Evolutionary conservation across 2,113 vertebrate genomes (phyloP), one percentile per base, ranked within the genome.

Genomic region (Barbus barbus): DNA sequence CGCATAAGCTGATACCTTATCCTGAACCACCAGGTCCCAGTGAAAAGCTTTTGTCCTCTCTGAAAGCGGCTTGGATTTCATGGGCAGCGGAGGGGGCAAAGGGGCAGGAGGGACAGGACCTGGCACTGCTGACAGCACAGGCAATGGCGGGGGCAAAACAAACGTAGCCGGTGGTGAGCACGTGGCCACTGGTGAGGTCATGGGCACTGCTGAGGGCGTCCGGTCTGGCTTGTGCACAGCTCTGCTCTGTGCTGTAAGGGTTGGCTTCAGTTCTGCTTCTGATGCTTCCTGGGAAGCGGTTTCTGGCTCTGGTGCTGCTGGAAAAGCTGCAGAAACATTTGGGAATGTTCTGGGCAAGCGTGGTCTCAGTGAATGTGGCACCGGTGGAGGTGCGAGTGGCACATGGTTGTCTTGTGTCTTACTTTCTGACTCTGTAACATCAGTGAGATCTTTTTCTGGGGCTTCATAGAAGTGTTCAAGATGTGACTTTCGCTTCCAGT

Each of bases 11-110:
- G 16, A 85, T 87, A 94, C 94, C 95, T 93, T 95, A 4, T 94
- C 93, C 0, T 78, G 81, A 22, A 89, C 24, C 51, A 95, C 38
- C 2, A 89, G 1, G 13, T 94, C 94, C 96, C 96, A 95, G 86
- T 93, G 94, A 78, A 96, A 96, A 41, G 92, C 91, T 87, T 94
- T 96, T 53, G 93, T 96, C 75, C 78, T 92, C 18, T 61, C 79
- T 26, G 88, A 83, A 0, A 0, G 28, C 3, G 1, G 46, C 4
- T 20, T 26, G 13, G 4, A 63, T 3, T 1, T 91, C 8, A 71
- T 0, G 24, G 85, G 86, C 1, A 91, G 16, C 22, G 87, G 91
- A 73, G 92, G 91, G 0, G 90, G 77, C 4, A 76, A 8, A 13
- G 86, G 85, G 9, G 51, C 28, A 36, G 71, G 24, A 4, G 60